phyloP scores from a whole-genome alignment of 1,140 invertebrate species.

The Brachionus sp. region DNA sequence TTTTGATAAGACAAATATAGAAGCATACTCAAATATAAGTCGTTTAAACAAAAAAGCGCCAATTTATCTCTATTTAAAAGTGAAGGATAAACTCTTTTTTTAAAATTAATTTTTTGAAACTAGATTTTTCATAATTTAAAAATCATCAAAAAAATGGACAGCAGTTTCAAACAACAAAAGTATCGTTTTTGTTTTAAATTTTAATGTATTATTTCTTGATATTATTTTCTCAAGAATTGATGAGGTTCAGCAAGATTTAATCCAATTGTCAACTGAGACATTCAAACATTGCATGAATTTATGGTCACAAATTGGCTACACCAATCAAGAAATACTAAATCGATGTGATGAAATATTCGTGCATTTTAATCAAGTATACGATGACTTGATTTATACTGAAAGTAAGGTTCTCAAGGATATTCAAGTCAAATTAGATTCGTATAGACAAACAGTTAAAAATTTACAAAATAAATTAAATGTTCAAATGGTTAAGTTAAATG shows the following conservation, averaged over 20 bases:
- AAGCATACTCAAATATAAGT: background rate
- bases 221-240: background rate
- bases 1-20: background rate
- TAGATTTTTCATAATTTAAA: background rate
- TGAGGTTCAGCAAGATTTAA: background rate
- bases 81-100: background rate
- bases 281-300: background rate
- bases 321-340: background rate
- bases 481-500: background rate
- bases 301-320: constrained; percentile 7
- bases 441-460: background rate
- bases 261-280: background rate
- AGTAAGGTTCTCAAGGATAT: background rate
- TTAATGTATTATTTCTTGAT: background rate
- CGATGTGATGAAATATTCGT: background rate
- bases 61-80: background rate
- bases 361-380: background rate
- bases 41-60: background rate
- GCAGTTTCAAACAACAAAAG: background rate
- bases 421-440: background rate
- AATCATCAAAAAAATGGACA: background rate
- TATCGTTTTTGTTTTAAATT: background rate
- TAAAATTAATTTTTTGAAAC: background rate
- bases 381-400: constrained; percentile 9
- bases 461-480: constrained; percentile 17